Conservation (phyloP, 92 coral and sea anemone genomes). For the Nematostella vectensis region DNA sequence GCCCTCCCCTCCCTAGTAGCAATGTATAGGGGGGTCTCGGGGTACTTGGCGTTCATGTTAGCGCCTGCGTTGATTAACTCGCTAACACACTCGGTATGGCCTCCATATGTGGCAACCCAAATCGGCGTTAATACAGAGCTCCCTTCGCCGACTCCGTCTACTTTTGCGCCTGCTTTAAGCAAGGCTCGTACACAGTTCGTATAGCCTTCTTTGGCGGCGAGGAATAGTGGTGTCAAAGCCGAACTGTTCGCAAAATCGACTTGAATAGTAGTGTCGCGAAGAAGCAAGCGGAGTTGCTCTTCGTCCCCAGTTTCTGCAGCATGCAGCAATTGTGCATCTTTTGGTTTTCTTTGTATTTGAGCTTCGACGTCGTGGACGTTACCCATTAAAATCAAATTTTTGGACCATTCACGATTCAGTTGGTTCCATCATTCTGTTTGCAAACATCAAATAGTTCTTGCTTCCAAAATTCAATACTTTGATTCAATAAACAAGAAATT, state of each 20-base stretch:
- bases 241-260: conserved; percentile 68
- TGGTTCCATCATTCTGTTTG: too few relatives aligned
- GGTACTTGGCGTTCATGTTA: conserved; percentile 50
- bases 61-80: conserved; percentile 65
- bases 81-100: conserved; percentile 58
- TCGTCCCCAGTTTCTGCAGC: conserved; percentile 71
- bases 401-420: too few relatives aligned
- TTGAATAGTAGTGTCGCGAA: conserved; percentile 21
- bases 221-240: conserved; percentile 63
- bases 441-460: too few relatives aligned
- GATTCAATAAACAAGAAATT: too few relatives aligned
- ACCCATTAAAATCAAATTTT: conserved; percentile 39
- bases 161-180: conserved; percentile 70
- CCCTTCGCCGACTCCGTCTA: conserved; percentile 65
- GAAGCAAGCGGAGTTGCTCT: conserved; percentile 33
- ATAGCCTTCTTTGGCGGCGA: conserved; percentile 84
- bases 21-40: conserved; percentile 61
- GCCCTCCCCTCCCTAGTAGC: conserved; percentile 77
- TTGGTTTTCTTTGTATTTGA: conserved; percentile 45
- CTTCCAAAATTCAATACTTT: too few relatives aligned
- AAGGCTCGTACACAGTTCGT: conserved; percentile 52
- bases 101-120: conserved; percentile 82
- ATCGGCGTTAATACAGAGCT: conserved; percentile 62
- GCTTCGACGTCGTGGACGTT: conserved; percentile 48
- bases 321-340: conserved; percentile 49